These are phyloP conservation scores for Gouania willdenowi DNA, from an alignment of 2,797 vertebrate species.

Conservation along the genomic window DNA sequence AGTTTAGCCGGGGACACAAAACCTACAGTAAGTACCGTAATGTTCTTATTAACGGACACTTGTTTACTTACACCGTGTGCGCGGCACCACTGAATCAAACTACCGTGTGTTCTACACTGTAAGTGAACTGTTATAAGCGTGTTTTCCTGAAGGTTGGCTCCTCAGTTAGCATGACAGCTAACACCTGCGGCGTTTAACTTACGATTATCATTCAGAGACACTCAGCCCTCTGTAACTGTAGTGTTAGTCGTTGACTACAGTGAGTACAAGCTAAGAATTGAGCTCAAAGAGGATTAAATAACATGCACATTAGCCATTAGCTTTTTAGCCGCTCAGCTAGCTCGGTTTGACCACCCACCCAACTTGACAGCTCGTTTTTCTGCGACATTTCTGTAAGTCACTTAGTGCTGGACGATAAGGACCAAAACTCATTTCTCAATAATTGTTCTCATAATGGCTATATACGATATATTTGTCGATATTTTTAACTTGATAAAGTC, in stretches of 20 bases:
- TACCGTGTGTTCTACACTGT: constrained; percentile 23
- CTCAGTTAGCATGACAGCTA: constrained; percentile 38
- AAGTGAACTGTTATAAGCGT: constrained; percentile 31
- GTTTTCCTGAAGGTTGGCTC: constrained; percentile 33
- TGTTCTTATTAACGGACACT: background rate
- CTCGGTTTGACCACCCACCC: constrained; percentile 36
- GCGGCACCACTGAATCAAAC: constrained; percentile 24
- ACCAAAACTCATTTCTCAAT: too few relatives aligned
- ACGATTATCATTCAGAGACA: background rate
- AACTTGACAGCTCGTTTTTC: constrained; percentile 42
- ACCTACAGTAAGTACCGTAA: constrained; percentile 62
- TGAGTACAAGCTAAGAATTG: too few relatives aligned
- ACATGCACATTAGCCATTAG: constrained; percentile 23
- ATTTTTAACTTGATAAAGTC: too few relatives aligned
- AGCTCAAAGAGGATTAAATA: too few relatives aligned
- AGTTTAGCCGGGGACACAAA: constrained; percentile 61
- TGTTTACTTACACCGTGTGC: constrained; percentile 32
- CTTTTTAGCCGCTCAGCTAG: constrained; percentile 49
- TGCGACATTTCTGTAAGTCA: background rate
- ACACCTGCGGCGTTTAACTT: constrained; percentile 18
- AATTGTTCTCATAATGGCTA: too few relatives aligned
- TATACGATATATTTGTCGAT: too few relatives aligned
- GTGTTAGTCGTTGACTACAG: too few relatives aligned
- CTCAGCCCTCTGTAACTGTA: too few relatives aligned
- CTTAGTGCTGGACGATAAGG: too few relatives aligned